Base-by-base conservation (phyloP, 2,797 vertebrate genomes). In the Sternotherus odoratus region DNA sequence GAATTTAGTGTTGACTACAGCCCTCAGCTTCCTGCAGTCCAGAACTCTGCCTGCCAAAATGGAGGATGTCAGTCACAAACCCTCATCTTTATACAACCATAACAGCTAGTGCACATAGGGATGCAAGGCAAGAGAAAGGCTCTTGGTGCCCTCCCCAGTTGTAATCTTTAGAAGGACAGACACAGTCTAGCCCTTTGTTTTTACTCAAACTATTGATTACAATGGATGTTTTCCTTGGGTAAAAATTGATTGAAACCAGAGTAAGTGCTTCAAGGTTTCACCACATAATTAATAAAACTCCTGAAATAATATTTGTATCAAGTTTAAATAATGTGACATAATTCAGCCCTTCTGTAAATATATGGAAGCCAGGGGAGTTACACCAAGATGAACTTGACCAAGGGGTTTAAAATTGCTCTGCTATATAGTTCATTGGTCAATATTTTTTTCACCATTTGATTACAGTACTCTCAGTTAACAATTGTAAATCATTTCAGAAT, bases 261-360 rank as follows among this genome's bases (percentile, higher is more conserved):
- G 21, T 28, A 88, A 60, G 33, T 57, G 46, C 53, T 84, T 88
- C 36, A 6, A 88, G 93, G 49, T 83, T 89, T 50, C 89, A 77
- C 48, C 36, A 57, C 77, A 90, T 56, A 87, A 30, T 50, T 1
- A 83, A 92, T 86, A 36, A 79, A 93, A 96, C 79, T 26, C 24
- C n/a, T 92, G 74, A 66, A 33, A 91, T 88, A 89, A 82, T 69
- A 90, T 92, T 24, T 79, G n/a, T 91, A 92, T 91, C 85, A 11
- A 78, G 72, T 9, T 82, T 91, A 95, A 95, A 89, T 75, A 12
- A 28, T 46, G 10, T 17, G 50, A 79, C 66, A 51, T 36, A 66
- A 77, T 2, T 23, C 36, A 77, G 91, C 19, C 15, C 48, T 23
- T 5, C n/a, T 88, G 66, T 63, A 79, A 87, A 49, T 87, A 39